These are phyloP conservation scores for Gobiocypris rarus DNA, from an alignment of 2,113 vertebrate species.

Conservation along the genomic window DNA sequence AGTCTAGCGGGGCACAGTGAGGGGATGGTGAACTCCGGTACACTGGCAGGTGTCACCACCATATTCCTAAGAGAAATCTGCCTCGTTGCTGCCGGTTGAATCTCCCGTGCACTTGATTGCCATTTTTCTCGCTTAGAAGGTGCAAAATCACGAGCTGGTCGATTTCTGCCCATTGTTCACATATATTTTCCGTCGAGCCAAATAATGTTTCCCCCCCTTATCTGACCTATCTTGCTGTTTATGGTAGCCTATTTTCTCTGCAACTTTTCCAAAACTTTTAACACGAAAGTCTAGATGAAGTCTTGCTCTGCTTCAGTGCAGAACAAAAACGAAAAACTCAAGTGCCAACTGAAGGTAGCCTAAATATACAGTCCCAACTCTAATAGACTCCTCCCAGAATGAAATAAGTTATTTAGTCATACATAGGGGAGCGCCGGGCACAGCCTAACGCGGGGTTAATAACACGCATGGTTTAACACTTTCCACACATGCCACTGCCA, in stretches of 20 bases:
- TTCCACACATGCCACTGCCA: too few species aligned
- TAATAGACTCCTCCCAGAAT: conserved; percentile 12
- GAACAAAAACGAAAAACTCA: neutral
- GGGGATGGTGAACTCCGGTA: conserved; percentile 75
- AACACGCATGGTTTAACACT: too few species aligned
- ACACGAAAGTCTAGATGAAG: neutral
- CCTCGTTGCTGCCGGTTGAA: conserved; percentile 19
- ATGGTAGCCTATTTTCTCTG: neutral
- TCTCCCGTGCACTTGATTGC: neutral
- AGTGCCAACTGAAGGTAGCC: neutral
- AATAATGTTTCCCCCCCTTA: neutral
- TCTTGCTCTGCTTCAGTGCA: neutral
- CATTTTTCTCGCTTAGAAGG: conserved; percentile 1
- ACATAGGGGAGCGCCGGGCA: too few species aligned
- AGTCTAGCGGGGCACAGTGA: conserved; percentile 64
- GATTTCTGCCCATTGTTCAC: neutral
- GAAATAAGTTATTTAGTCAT: neutral
- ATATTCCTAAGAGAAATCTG: conserved; percentile 44
- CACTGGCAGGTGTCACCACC: conserved; percentile 72
- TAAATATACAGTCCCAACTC: neutral
- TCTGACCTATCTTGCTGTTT: neutral
- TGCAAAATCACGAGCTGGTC: neutral
- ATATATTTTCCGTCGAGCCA: neutral
- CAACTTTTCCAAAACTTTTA: neutral
- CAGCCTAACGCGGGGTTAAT: too few species aligned